These are phyloP conservation scores for Adelosebastes latens DNA, from an alignment of 2,797 vertebrate species.

Conservation along the genomic window DNA sequence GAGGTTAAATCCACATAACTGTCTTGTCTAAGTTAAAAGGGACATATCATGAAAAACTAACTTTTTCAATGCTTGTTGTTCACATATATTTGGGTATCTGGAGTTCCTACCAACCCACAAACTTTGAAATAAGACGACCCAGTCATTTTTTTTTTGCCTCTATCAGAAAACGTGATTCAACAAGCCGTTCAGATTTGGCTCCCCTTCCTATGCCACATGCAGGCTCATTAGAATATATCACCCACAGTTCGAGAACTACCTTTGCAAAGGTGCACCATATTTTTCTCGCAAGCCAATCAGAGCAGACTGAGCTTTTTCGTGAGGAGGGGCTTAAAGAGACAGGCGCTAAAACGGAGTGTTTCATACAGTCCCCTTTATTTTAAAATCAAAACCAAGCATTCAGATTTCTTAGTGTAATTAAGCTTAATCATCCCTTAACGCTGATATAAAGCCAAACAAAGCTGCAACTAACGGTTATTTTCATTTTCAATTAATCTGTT, in stretches of 20 bases:
- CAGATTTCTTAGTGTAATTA: not conserved
- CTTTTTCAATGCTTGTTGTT: too few relatives aligned
- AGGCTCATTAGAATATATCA: not conserved
- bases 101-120: too few relatives aligned
- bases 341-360: accelerated
- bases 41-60: too few relatives aligned
- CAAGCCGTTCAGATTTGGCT: too few relatives aligned
- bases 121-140: too few relatives aligned
- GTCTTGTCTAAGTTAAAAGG: not conserved
- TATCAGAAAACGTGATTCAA: too few relatives aligned
- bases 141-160: too few relatives aligned
- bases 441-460: not conserved
- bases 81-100: too few relatives aligned
- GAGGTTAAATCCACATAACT: not conserved
- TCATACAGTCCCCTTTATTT: not conserved
- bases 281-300: not conserved
- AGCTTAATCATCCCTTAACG: not conserved
- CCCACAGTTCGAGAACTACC: too few relatives aligned
- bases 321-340: accelerated
- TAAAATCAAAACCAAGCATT: not conserved
- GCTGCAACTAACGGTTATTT: not conserved
- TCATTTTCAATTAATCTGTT: not conserved
- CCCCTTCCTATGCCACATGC: not conserved
- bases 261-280: not conserved
- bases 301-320: not conserved